Conservation (phyloP, 1,140 invertebrate genomes). For the Conopomorpha cramerella region DNA sequence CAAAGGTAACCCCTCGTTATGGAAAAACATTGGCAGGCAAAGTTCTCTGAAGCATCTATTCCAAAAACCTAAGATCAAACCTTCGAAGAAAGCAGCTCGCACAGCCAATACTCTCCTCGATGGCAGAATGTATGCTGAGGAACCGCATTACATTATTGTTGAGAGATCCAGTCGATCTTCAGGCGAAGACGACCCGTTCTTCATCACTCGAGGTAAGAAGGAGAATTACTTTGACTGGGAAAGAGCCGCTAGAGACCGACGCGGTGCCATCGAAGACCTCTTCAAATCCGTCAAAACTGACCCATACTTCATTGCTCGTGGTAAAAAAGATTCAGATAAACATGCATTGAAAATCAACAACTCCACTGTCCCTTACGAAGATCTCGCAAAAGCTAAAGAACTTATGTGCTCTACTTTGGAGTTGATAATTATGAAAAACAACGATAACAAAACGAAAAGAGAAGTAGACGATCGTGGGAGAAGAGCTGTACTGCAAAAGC, state of each 20-base stretch:
- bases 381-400: slow-evolving; percentile 28
- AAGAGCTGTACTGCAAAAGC: slow-evolving; percentile 37
- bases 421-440: slow-evolving; percentile 17
- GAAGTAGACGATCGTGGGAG: slow-evolving; percentile 32
- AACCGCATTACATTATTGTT: slow-evolving; percentile 44
- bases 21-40: slow-evolving; percentile 25
- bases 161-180: slow-evolving; percentile 42
- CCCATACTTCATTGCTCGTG: slow-evolving; percentile 47
- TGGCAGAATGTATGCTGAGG: slow-evolving; percentile 38
- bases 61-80: slow-evolving; percentile 10
- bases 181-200: slow-evolving; percentile 40
- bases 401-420: slow-evolving; percentile 35
- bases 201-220: slow-evolving; percentile 43
- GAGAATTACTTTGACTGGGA: slow-evolving; percentile 16
- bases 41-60: slow-evolving; percentile 27
- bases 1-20: slow-evolving; percentile 29
- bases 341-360: slow-evolving; percentile 14
- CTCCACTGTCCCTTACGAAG: slow-evolving; percentile 11
- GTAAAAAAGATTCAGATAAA: slow-evolving; percentile 24
- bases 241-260: slow-evolving; percentile 25
- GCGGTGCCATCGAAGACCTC: slow-evolving; percentile 39
- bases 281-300: slow-evolving; percentile 44
- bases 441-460: slow-evolving; percentile 23
- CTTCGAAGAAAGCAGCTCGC: neutral
- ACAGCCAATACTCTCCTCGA: slow-evolving; percentile 22